Base-by-base conservation (phyloP, 1,140 invertebrate genomes). In the Chrysopa pallens region DNA sequence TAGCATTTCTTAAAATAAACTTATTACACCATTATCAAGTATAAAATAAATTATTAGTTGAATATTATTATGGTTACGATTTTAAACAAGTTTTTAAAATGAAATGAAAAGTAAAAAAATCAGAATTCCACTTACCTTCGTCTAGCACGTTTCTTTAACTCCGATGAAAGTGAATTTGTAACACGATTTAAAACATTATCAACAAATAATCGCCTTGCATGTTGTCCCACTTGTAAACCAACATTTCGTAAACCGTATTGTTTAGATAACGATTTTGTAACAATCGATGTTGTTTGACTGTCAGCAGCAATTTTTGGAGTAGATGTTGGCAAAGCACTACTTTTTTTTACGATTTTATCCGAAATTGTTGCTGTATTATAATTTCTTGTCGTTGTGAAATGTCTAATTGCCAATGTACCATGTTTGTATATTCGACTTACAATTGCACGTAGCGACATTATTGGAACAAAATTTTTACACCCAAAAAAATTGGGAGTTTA, bases 111-210 rank as follows among this genome's bases (percentile, higher is more conserved):
- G 17, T 23, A 23, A 23, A 23, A 23, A 23, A 23, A 23, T 3
- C 17, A 23, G 17, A 23, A 23, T 23, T 23, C 9, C 4, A 33
- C 38, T 36, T 42, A 58, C 53, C 64, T 61, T 48, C 67, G 71
- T 0, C 74, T 70, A 2, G 78, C 72, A 38, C 68, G 62, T 48
- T 69, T 66, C 43, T 76, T 59, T 37, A 82, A 57, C 45, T 79
- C 70, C 15, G 69, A 67, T 1, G 75, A 73, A 7, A 77, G 58
- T 38, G 66, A 73, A 47, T 73, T 77, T 6, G 77, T 78, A 1
- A 79, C 76, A 42, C 77, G 62, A 48, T 72, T 77, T 5, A 81
- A 58, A 27, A 81, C 70, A 58, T 75, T 80, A 50, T 80, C 73
- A 28, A 81, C 70, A 37, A 82, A 74, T 2, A 80, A 54, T 40